A percentile compares a stretch with the other conserved stretches of the same genome.
Evolutionary conservation across 2,113 vertebrate species (phyloP).

Genomic region (Halcyon senegalensis): DNA sequence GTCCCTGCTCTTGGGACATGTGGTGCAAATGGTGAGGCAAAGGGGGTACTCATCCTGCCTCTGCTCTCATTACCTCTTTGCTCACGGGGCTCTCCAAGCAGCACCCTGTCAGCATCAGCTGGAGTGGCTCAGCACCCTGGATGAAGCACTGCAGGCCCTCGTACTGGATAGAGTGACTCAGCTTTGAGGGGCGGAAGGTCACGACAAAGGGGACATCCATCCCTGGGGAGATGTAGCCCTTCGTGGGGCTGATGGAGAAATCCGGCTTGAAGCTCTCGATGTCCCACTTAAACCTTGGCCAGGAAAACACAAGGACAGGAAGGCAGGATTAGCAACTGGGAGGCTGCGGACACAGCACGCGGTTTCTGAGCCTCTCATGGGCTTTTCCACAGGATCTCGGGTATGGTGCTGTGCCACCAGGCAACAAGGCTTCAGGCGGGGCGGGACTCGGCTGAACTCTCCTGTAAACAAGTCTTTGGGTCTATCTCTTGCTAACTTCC

Average conservation of each 20-base stretch:
- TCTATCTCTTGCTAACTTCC: background rate
- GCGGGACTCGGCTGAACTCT: background rate
- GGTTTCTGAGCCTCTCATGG: background rate
- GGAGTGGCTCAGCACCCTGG: constrained; percentile 73
- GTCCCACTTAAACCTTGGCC: constrained; percentile 87
- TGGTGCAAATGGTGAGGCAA: background rate
- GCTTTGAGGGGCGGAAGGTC: constrained; percentile 78
- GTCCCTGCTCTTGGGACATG: background rate
- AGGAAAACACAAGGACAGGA: background rate
- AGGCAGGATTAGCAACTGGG: background rate
- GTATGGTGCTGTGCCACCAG: background rate
- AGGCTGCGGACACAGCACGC: background rate
- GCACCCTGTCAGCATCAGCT: constrained; percentile 81
- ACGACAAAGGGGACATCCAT: constrained; percentile 80
- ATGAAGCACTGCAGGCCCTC: constrained; percentile 81
- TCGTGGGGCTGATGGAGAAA: constrained; percentile 79
- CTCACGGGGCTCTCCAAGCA: constrained; percentile 70
- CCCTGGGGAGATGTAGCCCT: constrained; percentile 83
- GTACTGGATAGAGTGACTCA: constrained; percentile 73
- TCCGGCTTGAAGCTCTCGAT: constrained; percentile 72
- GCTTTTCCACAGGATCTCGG: background rate
- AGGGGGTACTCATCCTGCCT: too few species aligned
- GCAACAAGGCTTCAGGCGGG: background rate
- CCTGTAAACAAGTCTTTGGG: background rate
- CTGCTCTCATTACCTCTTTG: constrained; percentile 77